Evolutionary conservation across 2,113 vertebrate genomes (phyloP).

Genomic region (Ciconia maguari): DNA sequence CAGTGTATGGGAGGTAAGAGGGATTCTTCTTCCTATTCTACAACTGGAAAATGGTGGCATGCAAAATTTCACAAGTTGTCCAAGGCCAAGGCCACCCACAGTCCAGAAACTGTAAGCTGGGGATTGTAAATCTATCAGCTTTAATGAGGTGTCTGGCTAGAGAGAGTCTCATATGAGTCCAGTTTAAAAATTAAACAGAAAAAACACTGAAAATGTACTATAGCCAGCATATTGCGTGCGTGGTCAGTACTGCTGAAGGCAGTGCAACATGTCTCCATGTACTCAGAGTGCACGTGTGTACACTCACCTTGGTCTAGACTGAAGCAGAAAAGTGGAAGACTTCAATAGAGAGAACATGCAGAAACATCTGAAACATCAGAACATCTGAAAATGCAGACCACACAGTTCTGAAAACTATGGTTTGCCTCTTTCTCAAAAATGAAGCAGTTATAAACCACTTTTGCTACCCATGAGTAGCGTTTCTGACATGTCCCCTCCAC

Average conservation of each 20-base stretch:
- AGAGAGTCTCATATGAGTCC: background rate
- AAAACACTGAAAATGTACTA: background rate
- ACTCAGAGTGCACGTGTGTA: background rate
- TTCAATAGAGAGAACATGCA: background rate
- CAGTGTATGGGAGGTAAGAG: background rate
- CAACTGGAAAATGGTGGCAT: background rate
- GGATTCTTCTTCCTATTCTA: background rate
- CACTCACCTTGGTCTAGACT: background rate
- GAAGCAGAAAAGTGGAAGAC: background rate
- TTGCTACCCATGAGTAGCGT: background rate
- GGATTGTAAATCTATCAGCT: constrained; percentile 39
- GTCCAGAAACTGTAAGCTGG: constrained; percentile 28
- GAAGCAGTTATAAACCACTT: background rate
- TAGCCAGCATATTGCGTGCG: background rate
- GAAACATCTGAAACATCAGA: background rate
- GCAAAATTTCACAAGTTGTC: constrained; percentile 24
- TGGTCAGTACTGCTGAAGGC: background rate
- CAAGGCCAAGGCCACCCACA: constrained; percentile 38
- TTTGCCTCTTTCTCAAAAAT: background rate
- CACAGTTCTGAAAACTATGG: background rate
- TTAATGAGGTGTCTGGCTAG: constrained; percentile 39
- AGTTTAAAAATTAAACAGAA: constrained; percentile 19
- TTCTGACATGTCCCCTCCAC: background rate
- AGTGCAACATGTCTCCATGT: background rate
- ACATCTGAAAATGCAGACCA: background rate